A percentile compares a stretch with the other conserved stretches of the same genome.
phyloP scores from a whole-genome alignment of 2,113 vertebrate genomes.

The Drymodes brunneopygia region DNA sequence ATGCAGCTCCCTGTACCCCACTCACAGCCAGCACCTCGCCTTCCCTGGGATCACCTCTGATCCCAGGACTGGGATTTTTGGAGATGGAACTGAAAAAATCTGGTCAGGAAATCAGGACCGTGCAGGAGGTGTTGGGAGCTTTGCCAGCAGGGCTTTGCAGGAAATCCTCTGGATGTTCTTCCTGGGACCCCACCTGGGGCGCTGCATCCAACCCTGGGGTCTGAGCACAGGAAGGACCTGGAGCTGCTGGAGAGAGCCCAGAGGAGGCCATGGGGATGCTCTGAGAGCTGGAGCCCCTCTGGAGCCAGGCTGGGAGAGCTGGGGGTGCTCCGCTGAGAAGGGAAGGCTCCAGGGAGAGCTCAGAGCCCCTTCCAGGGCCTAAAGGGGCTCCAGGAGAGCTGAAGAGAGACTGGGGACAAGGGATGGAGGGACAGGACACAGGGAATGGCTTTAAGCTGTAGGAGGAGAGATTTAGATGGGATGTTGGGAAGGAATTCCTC shows the following conservation, averaged over 20 bases:
- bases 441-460: neutral
- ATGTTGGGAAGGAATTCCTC: neutral
- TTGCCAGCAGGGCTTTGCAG: neutral
- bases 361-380: fast-evolving
- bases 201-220: neutral
- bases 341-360: neutral
- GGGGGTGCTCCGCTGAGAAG: neutral
- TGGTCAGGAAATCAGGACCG: neutral
- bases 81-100: neutral
- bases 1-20: neutral
- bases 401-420: neutral
- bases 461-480: neutral
- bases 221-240: neutral
- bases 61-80: conserved; percentile 77
- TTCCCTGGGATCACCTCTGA: conserved; percentile 70
- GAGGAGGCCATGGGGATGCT: fast-evolving
- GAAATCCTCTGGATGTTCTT: neutral
- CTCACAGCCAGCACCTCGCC: neutral
- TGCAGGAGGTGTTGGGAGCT: fast-evolving
- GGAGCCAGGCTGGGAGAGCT: neutral
- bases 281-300: neutral
- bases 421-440: neutral
- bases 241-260: neutral
- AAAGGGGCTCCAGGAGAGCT: neutral
- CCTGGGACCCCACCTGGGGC: neutral